Base-by-base conservation (phyloP, 2,888 invertebrate genomes). In the Litoditis marina region DNA sequence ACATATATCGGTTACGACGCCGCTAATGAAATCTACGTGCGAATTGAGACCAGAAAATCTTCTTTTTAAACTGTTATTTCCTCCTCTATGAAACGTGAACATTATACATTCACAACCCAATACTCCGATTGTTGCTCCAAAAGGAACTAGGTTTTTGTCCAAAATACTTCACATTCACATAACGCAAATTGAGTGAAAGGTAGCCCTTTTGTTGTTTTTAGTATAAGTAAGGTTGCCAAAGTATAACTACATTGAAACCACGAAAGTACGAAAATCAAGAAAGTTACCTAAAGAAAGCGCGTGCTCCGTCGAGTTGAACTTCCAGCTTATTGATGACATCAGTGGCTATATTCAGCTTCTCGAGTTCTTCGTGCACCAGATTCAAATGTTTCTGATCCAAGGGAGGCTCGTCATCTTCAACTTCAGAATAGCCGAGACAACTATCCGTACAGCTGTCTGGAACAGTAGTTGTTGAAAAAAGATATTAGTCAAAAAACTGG, bases 261-360 rank as follows among this genome's bases (percentile, higher is more conserved):
- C n/a, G n/a, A n/a, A n/a, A n/a, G n/a, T n/a, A n/a, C n/a, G n/a
- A n/a, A n/a, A 44, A 13, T 13, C 39, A 39, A 4, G 22, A 44
- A 27, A 47, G 55, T 46, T 16, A 74, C 64, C 82, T 58, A 50
- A 76, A 76, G 64, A 75, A 71, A 6, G 77, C 74, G 56, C 83
- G 59, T 6, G 82, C 82, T 44, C 77, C 78, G 73, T 83, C 84
- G 28, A 84, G 66, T 66, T 84, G 83, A 50, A 84, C 75, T 72
- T 84, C 84, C 59, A 84, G 65, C 65, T 83, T 83, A 66, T 85
- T 85, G 60, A 85, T 85, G 27, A 84, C 81, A 67, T 85, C 85
- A 22, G 85, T 85, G 11, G 84, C 83, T 55, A 83, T 84, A 72
- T 85, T 85, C 58, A 85, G 76, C 60, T 84, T 82, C 66, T 85